Base-by-base conservation (phyloP, 2,113 vertebrate species). In the Bombycilla garrulus region DNA sequence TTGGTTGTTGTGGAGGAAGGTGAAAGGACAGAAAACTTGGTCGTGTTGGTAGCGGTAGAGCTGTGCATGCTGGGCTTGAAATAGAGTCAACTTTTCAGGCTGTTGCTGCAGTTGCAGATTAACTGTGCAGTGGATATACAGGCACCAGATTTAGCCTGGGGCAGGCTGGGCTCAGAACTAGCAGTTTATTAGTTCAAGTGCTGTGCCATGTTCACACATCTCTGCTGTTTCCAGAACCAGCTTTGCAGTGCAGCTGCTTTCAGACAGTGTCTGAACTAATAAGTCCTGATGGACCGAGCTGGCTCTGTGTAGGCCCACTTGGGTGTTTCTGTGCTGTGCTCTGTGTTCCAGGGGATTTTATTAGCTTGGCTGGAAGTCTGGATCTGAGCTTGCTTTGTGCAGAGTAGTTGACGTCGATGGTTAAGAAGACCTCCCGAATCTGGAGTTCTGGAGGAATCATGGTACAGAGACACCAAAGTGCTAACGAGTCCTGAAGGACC, bases 191-290 rank as follows among this genome's bases (percentile, higher is more conserved):
- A 94, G 71, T 93, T 95, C 67, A 51, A 86, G 79, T 86, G 54
- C 62, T 86, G 74, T 96, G 95, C 96, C 94, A 93, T 95, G 92
- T 95, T 95, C 88, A 95, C 86, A 90, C 71, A 95, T 94, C 90
- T 93, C 62, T 86, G 71, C 90, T 90, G 14, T 97, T 93, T 94
- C 79, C 88, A 96, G 88, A 76, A 80, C 92, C 82, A 92, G 92
- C 56, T 95, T 86, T 93, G 88, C 88, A 54, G 82, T 33, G 50
- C 95, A 94, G 94, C 95, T 96, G 92, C 94, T 95, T 90, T 94
- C 88, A 95, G 81, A 62, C 90, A 50, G 71, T 86, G 67, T 94
- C 86, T 88, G 86, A 93, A 66, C 85, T 93, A 95, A 47, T 88
- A 93, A 95, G 96, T 81, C 95, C 94, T 95, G 67, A 53, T 93